These are phyloP conservation scores for Pentamera pediparva DNA, from an alignment of 53 echinoderm and acorn worm genomes.

Conservation along the genomic window DNA sequence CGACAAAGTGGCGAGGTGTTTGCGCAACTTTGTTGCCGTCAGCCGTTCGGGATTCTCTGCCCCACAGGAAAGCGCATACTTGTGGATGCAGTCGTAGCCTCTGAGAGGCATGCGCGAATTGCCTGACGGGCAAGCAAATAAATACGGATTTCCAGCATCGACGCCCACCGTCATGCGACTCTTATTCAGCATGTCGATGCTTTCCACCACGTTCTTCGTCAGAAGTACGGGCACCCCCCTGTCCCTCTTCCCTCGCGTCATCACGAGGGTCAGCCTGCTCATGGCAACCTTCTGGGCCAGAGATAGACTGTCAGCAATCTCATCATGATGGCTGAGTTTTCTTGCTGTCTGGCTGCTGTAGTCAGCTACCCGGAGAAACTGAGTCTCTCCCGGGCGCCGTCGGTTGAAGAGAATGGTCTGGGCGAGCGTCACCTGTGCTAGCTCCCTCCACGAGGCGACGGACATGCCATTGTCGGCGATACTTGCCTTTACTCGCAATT, in stretches of 20 bases:
- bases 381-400: slow-evolving; percentile 23
- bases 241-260: slow-evolving; percentile 18
- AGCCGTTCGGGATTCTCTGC: slow-evolving; percentile 38
- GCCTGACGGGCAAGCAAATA: background rate
- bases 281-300: background rate
- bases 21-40: slow-evolving; percentile 42
- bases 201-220: background rate
- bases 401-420: slow-evolving; percentile 31
- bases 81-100: slow-evolving; percentile 19
- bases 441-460: background rate
- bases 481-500: background rate
- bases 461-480: background rate
- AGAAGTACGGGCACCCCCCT: slow-evolving; percentile 15
- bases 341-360: slow-evolving; percentile 21
- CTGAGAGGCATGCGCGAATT: background rate
- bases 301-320: slow-evolving; percentile 2
- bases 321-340: slow-evolving; percentile 19
- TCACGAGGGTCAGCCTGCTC: slow-evolving; percentile 16
- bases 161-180: background rate
- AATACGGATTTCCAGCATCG: background rate
- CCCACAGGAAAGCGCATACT: slow-evolving; percentile 7
- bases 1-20: slow-evolving; percentile 40
- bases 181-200: background rate
- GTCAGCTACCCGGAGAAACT: background rate
- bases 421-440: slow-evolving; percentile 8